A percentile compares a stretch with the other conserved stretches of the same genome.
These are phyloP conservation scores for Vireo griseus DNA, from an alignment of 2,797 vertebrate species.

Conservation along the genomic window DNA sequence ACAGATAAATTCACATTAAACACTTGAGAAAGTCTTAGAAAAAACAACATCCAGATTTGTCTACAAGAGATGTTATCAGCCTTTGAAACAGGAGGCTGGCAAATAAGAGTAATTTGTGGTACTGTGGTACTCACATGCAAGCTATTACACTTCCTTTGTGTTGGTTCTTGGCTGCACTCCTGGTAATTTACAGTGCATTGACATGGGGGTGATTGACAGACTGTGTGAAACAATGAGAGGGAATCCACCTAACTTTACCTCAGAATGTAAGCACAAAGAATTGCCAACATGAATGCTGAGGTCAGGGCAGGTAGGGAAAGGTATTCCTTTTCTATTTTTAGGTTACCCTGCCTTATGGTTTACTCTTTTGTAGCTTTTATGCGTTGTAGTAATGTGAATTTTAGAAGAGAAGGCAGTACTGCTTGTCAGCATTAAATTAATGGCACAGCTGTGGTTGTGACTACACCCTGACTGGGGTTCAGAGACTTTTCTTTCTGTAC, in stretches of 20 bases:
- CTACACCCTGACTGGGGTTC: constrained; percentile 6
- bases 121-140: not conserved
- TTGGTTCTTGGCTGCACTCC: not conserved
- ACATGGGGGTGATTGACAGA: not conserved
- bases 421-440: not conserved
- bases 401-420: not conserved
- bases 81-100: not conserved
- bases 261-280: not conserved
- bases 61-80: not conserved
- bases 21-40: not conserved
- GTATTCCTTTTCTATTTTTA: not conserved
- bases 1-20: not conserved
- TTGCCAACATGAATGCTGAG: not conserved
- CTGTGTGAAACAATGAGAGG: not conserved
- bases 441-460: constrained; percentile 63
- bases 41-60: not conserved
- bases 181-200: not conserved
- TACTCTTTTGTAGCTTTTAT: not conserved
- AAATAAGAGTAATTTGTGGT: not conserved
- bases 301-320: not conserved
- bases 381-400: not conserved
- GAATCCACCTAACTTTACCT: not conserved
- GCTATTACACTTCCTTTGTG: not conserved
- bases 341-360: not conserved
- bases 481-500: constrained; percentile 43